phyloP scores from a whole-genome alignment of 2,113 vertebrate species.

The Ameiurus melas region DNA sequence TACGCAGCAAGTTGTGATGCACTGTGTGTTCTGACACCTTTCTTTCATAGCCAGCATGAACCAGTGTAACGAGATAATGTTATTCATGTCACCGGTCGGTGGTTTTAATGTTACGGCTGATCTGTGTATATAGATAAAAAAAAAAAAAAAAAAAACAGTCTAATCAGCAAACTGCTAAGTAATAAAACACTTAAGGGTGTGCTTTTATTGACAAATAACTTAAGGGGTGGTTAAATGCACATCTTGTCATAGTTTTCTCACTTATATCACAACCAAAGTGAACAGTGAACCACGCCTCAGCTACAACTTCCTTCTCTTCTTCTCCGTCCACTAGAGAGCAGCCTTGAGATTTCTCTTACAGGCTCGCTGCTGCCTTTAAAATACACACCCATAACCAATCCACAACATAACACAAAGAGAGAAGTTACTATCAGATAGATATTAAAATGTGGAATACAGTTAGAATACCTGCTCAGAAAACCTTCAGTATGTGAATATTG shows the following conservation, averaged over 20 bases:
- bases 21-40: too few relatives aligned
- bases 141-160: neutral
- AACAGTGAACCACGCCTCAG: neutral
- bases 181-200: neutral
- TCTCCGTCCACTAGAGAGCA: slow-evolving; percentile 25
- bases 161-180: neutral
- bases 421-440: neutral
- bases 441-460: neutral
- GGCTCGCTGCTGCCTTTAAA: too few relatives aligned
- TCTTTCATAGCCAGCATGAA: too few relatives aligned
- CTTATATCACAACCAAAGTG: neutral
- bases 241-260: too few relatives aligned
- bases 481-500: too few relatives aligned
- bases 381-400: neutral
- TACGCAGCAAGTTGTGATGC: too few relatives aligned
- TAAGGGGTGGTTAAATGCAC: neutral
- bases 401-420: too few relatives aligned
- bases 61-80: too few relatives aligned
- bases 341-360: neutral
- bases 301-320: neutral
- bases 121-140: neutral
- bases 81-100: neutral
- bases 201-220: neutral
- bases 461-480: neutral
- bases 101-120: neutral